Conservation (phyloP, 2,113 vertebrate species). For the Chitala chitala region DNA sequence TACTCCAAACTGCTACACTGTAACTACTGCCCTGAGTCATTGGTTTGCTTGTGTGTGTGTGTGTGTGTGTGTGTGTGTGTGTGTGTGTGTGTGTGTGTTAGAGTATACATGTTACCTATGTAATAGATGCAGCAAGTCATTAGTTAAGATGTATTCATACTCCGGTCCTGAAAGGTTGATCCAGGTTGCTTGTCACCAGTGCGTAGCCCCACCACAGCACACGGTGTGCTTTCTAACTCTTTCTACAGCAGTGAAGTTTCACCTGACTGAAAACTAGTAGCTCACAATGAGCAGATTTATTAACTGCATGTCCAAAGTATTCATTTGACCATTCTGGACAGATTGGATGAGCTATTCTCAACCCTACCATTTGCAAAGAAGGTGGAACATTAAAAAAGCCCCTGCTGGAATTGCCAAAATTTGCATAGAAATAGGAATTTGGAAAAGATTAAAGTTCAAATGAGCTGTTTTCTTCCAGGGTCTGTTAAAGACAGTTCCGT, state of each 20-base stretch:
- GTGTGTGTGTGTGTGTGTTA: too few relatives aligned
- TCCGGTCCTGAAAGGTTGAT: too few relatives aligned
- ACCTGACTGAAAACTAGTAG: conserved; percentile 27
- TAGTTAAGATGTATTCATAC: too few relatives aligned
- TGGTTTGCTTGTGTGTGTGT: too few relatives aligned
- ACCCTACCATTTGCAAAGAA: conserved; percentile 13
- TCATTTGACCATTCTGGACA: conserved; percentile 26
- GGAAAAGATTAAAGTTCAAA: conserved; percentile 32
- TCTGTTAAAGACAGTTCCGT: conserved; percentile 20
- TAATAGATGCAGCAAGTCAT: too few relatives aligned
- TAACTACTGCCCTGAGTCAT: too few relatives aligned
- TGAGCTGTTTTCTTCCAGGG: conserved; percentile 25
- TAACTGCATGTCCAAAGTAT: conserved; percentile 29
- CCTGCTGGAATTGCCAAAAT: conserved; percentile 19
- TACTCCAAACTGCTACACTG: too few relatives aligned
- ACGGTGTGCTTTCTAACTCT: too few relatives aligned
- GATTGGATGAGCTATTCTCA: conserved; percentile 29
- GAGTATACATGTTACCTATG: too few relatives aligned
- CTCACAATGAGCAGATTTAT: conserved; percentile 33
- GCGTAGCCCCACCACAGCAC: too few relatives aligned
- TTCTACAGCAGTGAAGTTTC: background rate
- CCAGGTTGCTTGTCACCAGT: too few relatives aligned
- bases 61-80: too few relatives aligned
- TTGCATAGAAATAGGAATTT: conserved; percentile 41
- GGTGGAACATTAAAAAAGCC: conserved; percentile 28